Conservation (phyloP, 2,113 vertebrate genomes). For the Nyctereutes procyonoides region DNA sequence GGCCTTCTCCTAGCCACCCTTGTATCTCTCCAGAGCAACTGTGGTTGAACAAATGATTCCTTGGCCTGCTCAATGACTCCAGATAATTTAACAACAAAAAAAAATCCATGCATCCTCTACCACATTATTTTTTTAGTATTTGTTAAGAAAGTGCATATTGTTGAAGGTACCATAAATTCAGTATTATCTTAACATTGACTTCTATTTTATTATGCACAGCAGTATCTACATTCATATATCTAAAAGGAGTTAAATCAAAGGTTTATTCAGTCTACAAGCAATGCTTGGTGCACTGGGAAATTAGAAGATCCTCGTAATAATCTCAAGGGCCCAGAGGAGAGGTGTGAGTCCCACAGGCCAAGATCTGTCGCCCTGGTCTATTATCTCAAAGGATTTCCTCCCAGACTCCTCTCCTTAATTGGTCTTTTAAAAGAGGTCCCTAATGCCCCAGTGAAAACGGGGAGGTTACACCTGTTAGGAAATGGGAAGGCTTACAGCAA, state of each 20-base stretch:
- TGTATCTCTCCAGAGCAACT: background rate
- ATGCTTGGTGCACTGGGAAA: background rate
- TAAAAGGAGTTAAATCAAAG: background rate
- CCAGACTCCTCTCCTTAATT: background rate
- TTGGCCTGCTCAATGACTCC: background rate
- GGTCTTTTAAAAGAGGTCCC: background rate
- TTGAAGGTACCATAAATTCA: constrained; percentile 1
- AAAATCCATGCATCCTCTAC: background rate
- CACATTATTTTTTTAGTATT: background rate
- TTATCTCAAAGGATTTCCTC: background rate
- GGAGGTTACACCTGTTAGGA: background rate
- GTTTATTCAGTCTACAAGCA: background rate
- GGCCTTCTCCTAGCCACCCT: background rate
- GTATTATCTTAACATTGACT: constrained; percentile 18
- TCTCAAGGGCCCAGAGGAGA: background rate
- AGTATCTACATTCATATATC: background rate
- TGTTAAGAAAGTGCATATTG: background rate
- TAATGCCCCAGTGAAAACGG: background rate
- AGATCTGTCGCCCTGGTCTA: background rate
- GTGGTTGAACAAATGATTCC: background rate
- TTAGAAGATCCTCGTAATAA: background rate
- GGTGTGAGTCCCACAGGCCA: background rate
- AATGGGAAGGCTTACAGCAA: background rate
- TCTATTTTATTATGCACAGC: background rate
- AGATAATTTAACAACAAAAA: background rate